Base-by-base conservation (phyloP, 37 sponge, comb jelly and placozoan species). In the Haliclona indistincta region DNA sequence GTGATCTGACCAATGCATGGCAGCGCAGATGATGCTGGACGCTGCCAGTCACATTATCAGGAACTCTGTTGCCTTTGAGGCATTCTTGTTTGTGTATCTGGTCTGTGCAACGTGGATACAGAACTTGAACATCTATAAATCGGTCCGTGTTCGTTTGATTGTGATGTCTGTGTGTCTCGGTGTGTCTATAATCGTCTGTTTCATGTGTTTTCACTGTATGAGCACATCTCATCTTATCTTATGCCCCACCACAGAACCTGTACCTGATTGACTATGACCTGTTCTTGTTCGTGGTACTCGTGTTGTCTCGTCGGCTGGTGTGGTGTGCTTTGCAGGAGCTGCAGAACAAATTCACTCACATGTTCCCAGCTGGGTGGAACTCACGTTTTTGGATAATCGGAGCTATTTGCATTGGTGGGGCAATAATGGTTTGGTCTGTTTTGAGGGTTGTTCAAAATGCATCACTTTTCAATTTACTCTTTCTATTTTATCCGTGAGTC, bases 401-500 rank as follows among this genome's bases (percentile, higher is more conserved):
- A 25, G 60, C 6, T 58, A 58, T n/a, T n/a, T 20, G 11, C 6
- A 26, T 58, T 20, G n/a, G n/a, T n/a, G n/a, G n/a, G n/a, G 13
- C 26, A 8, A 20, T 64, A 0, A 35, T 89, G 0, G 49, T 62
- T 23, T 84, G 85, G 85, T 79, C 81, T 0, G 67, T 84, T 1
- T 25, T 78, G 13, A 29, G 51, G 34, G 72, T 89, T n/a, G 38
- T 89, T 15, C 70, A 74, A 37, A 77, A 80, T 10, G 74, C 90
- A 1, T 80, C 90, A 8, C 43, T 89, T 28, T 89, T 84, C 76
- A 84, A 89, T 76, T 67, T 81, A 26, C 81, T 89, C 53, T 89
- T 89, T 43, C 77, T 89, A 26, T 84, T 89, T 43, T 89, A 89
- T 69, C 90, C 90, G 90, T 89, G 64, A 80, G 90, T 78, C 7